Base-by-base conservation (phyloP, 1,140 invertebrate species). In the Artemia franciscana region DNA sequence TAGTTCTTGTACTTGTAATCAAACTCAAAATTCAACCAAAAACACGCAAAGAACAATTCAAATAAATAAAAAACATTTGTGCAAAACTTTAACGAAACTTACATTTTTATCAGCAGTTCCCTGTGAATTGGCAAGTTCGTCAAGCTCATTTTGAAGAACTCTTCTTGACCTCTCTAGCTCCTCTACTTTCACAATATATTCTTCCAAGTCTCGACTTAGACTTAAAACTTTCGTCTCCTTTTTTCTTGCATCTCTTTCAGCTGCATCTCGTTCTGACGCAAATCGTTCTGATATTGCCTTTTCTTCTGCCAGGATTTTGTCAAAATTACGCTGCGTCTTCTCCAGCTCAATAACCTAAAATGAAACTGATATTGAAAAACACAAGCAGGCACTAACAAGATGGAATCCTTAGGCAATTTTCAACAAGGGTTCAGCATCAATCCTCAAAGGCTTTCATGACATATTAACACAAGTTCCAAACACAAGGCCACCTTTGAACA, bases 311-410 rank as follows among this genome's bases (percentile, higher is more conserved):
- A 98, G 78, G 63, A 88, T 80, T 75, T 96, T 93, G 71, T 98
- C 95, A 74, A 98, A 98, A 74, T 94, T 97, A 74, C 93, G 86
- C 71, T 98, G 93, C 71, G 93, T 95, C 80, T 97, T 98, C 71
- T 97, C 93, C 62, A 96, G 71, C 70, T 94, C 90, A 27, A 83
- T 75, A 27, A 90, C 85, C 18, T 23, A 25, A 60, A 60, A 21
- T 1, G 2, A 26, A 15, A 59, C 9, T 15, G 15, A 59, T 12
- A 15, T 58, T 23, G 58, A 3, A 2, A 23, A 23, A 60, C 1
- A n/a, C n/a, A n/a, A n/a, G n/a, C n/a, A n/a, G n/a, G n/a, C n/a
- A n/a, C n/a, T n/a, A n/a, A n/a, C n/a, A n/a, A n/a, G n/a, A n/a
- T n/a, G n/a, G n/a, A n/a, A n/a, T n/a, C n/a, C n/a, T n/a, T n/a